phyloP scores from a whole-genome alignment of 2,797 vertebrate genomes.

The Rousettus madagascariensis region DNA sequence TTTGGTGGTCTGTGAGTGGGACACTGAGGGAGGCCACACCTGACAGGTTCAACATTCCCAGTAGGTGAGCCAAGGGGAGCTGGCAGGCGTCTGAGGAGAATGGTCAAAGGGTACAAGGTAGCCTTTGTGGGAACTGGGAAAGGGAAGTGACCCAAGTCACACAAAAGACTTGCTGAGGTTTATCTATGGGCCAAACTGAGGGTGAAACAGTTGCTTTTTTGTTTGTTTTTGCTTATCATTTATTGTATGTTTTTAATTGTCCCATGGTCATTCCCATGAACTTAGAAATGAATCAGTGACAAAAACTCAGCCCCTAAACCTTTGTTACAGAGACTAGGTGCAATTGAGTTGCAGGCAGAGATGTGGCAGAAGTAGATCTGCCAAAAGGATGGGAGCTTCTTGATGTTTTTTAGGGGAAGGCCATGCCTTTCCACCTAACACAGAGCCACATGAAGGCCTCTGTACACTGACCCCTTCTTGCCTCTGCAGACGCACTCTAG shows the following conservation, averaged over 20 bases:
- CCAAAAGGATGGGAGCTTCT: not conserved
- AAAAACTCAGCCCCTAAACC: not conserved
- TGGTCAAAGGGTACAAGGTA: not conserved
- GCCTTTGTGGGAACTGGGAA: not conserved
- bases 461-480: accelerated
- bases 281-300: conserved; percentile 15
- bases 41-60: not conserved
- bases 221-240: not conserved
- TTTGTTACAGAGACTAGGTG: not conserved
- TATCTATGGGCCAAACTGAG: not conserved
- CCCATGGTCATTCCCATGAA: not conserved
- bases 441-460: not conserved
- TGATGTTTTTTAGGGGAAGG: not conserved
- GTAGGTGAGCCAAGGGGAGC: not conserved
- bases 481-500: no score
- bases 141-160: not conserved
- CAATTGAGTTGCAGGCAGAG: not conserved
- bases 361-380: not conserved
- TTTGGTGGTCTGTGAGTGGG: not conserved
- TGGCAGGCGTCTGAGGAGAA: not conserved
- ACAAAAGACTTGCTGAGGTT: not conserved
- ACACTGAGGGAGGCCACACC: not conserved
- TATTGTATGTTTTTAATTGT: not conserved
- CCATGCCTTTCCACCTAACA: not conserved
- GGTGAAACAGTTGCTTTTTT: not conserved